Base-by-base conservation (phyloP, 2,113 vertebrate genomes). In the Bagarius yarrelli region DNA sequence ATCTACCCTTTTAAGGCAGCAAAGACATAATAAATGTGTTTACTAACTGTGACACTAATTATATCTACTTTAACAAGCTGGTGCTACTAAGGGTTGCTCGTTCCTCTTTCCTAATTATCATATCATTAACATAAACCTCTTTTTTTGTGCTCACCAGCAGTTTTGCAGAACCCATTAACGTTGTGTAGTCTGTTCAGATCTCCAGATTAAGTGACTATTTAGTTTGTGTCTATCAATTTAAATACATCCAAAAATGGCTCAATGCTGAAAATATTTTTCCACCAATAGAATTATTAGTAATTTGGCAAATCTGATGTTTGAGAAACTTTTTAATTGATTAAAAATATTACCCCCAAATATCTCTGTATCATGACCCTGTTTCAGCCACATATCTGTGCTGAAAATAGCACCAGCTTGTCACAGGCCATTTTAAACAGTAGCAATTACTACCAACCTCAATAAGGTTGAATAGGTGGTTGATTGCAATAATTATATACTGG, bases 361-460 rank as follows among this genome's bases (percentile, higher is more conserved):
- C 69, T 30, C n/a, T 50, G n/a, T 71, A 71, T 25, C n/a, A 11
- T 5, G 50, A n/a, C 18, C n/a, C 52, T 47, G 69, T 52, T 71
- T 71, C 69, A 52, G 47, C 44, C 44, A 47, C 44, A 11, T 30
- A 25, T 71, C 23, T 55, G 70, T 55, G 50, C 50, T 55, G 70
- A 73, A 73, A 73, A 73, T 73, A 73, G 55, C 50, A 55, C 50
- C 70, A 55, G 50, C 4, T 34, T 73, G 70, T 73, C 27, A 73
- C 50, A 34, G 30, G 70, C 50, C 19, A 47, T 73, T 55, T 52
- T 55, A 18, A 55, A 55, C 21, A 50, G 50, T 73, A 73, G 70
- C 30, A 73, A 73, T 55, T 73, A 73, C 70, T 55, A 32, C 55
- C 70, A 55, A 19, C 52, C 70, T 73, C 55, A 73, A 73, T 73